Percentiles rank a stretch among this genome's conserved stretches.
Evolutionary conservation across 2,888 invertebrate genomes (phyloP).

Genomic region (Synanthedon andrenaeformis): DNA sequence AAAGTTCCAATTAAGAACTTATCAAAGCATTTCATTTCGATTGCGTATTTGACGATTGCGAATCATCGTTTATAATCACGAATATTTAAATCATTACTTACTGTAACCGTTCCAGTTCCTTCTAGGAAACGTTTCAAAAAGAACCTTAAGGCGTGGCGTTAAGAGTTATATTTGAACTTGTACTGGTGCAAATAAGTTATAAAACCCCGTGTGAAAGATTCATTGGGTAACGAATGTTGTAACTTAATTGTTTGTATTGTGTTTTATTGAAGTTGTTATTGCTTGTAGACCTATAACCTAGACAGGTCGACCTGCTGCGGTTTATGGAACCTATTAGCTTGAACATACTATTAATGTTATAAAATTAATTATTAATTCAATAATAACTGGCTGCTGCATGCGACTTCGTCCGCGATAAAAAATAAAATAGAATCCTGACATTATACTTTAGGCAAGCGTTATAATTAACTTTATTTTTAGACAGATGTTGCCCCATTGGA

Average conservation of each 20-base stretch:
- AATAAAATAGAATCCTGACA: too few relatives aligned
- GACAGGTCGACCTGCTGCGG: too few relatives aligned
- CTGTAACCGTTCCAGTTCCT: conserved; percentile 4
- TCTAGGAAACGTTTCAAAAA: conserved; percentile 6
- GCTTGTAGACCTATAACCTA: too few relatives aligned
- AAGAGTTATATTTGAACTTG: background rate
- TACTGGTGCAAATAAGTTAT: background rate
- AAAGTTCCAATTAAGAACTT: background rate
- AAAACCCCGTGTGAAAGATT: conserved; percentile 41
- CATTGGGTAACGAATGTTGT: conserved; percentile 42
- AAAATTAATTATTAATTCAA: too few relatives aligned
- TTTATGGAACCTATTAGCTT: too few relatives aligned
- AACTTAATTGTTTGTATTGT: conserved; percentile 36
- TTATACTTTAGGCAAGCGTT: too few relatives aligned
- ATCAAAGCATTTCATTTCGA: conserved; percentile 2
- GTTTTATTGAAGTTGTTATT: conserved; percentile 18
- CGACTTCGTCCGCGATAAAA: too few relatives aligned
- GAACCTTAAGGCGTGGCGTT: background rate
- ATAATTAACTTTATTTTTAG: too few relatives aligned
- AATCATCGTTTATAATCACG: conserved; percentile 17
- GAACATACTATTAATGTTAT: too few relatives aligned
- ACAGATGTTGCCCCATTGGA: too few relatives aligned
- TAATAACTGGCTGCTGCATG: too few relatives aligned
- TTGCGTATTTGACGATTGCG: conserved; percentile 1
- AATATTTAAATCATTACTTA: conserved; percentile 13